These are phyloP conservation scores for Akabosia matsudoensis DNA, from an alignment of 1,140 invertebrate genomes.

Conservation along the genomic window DNA sequence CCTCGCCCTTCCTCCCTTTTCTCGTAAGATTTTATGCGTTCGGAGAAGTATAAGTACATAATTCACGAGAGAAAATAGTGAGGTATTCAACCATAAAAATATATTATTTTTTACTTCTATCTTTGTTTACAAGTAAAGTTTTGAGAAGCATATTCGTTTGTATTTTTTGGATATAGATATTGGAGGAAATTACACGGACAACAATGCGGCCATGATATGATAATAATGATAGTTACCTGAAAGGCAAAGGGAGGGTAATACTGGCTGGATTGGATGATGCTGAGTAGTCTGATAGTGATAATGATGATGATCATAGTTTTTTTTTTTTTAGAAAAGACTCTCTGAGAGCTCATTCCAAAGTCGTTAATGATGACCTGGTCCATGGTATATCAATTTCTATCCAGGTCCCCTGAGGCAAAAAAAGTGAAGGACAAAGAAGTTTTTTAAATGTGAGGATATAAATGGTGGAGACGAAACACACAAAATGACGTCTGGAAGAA, in stretches of 20 bases:
- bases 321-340: neutral
- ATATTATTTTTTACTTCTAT: neutral
- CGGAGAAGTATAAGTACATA: neutral
- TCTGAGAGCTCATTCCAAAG: neutral
- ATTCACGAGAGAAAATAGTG: neutral
- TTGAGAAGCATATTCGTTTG: too few relatives aligned
- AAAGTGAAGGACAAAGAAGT: neutral
- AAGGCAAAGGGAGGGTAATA: constrained; percentile 5
- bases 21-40: neutral
- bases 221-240: neutral
- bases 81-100: neutral
- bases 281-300: neutral
- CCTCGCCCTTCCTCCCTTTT: neutral
- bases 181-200: too few relatives aligned
- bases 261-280: neutral
- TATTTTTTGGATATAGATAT: too few relatives aligned
- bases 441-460: neutral
- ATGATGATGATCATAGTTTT: neutral
- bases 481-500: too few relatives aligned
- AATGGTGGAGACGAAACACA: neutral
- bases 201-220: too few relatives aligned
- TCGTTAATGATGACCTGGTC: constrained; percentile 7
- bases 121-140: too few relatives aligned
- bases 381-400: constrained; percentile 16
- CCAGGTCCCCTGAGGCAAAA: constrained; percentile 14